A percentile compares a stretch with the other conserved stretches of the same genome.
phyloP scores from a whole-genome alignment of 2,797 vertebrate species.

The Kryptolebias ocellatus region DNA sequence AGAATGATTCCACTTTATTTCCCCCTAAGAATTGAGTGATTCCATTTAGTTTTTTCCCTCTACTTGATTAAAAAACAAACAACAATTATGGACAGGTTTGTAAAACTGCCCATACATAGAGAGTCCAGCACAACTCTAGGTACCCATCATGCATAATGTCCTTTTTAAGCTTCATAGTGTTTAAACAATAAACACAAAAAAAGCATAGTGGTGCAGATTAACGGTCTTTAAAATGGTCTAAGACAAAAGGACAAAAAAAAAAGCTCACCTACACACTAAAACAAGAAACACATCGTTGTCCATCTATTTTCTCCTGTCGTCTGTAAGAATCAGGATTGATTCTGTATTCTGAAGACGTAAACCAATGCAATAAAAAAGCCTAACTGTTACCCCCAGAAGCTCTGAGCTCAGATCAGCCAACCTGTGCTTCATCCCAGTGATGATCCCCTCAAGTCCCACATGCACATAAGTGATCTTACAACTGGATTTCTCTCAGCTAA shows the following conservation, averaged over 20 bases:
- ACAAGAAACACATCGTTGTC: background rate
- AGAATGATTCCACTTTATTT: no score
- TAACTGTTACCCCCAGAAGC: conserved; percentile 17
- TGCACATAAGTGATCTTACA: conserved; percentile 33
- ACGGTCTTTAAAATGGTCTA: background rate
- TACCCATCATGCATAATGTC: background rate
- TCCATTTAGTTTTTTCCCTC: no score
- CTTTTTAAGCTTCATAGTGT: background rate
- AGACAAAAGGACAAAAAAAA: background rate
- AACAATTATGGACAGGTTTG: no score
- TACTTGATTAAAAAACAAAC: no score
- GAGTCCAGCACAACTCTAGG: no score
- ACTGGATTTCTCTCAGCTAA: conserved; percentile 16
- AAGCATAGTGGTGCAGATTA: background rate
- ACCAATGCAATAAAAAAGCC: conserved; percentile 26
- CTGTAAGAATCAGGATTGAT: conserved; percentile 37
- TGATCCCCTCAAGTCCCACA: conserved; percentile 20
- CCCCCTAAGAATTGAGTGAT: no score
- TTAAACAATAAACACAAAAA: background rate
- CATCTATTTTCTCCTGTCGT: conserved; percentile 1
- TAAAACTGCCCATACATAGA: no score
- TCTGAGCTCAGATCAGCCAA: conserved; percentile 12
- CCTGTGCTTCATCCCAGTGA: conserved; percentile 12
- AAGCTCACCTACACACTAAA: background rate
- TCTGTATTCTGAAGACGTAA: conserved; percentile 47